Evolutionary conservation across 2,888 invertebrate genomes (phyloP).

Genomic region (Pantelozetes paolii): DNA sequence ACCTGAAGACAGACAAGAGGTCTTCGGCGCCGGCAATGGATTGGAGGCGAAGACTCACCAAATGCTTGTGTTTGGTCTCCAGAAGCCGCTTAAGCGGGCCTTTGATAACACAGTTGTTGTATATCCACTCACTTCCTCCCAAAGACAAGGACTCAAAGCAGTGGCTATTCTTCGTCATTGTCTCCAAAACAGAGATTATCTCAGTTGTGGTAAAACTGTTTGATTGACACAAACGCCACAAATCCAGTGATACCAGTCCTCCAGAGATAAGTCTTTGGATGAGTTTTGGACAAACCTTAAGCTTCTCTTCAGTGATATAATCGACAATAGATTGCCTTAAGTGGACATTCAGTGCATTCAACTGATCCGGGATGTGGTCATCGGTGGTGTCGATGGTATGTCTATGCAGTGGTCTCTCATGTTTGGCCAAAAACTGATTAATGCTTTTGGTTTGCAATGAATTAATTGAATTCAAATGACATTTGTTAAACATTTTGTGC

Average conservation of each 20-base stretch:
- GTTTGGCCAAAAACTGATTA: not conserved
- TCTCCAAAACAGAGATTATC: conserved; percentile 23
- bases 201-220: conserved; percentile 37
- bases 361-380: not conserved
- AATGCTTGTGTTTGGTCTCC: conserved; percentile 37
- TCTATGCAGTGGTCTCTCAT: not conserved
- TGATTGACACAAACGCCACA: conserved; percentile 38
- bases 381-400: not conserved
- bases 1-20: conserved; percentile 42
- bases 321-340: conserved; percentile 46
- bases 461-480: conserved; percentile 17
- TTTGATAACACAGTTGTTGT: conserved; percentile 28
- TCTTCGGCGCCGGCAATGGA: conserved; percentile 44
- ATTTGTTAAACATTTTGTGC: not conserved
- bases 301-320: conserved; percentile 44
- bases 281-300: conserved; percentile 30
- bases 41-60: conserved; percentile 45
- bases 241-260: conserved; percentile 36
- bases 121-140: conserved; percentile 41
- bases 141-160: conserved; percentile 21
- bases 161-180: not conserved
- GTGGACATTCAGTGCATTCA: conserved; percentile 39
- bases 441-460: not conserved
- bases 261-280: conserved; percentile 30
- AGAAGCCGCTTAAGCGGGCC: conserved; percentile 40